Percentiles rank a stretch among this genome's conserved stretches.
These are phyloP conservation scores for Ennomos erosarius DNA, from an alignment of 2,888 invertebrate genomes.

Conservation along the genomic window DNA sequence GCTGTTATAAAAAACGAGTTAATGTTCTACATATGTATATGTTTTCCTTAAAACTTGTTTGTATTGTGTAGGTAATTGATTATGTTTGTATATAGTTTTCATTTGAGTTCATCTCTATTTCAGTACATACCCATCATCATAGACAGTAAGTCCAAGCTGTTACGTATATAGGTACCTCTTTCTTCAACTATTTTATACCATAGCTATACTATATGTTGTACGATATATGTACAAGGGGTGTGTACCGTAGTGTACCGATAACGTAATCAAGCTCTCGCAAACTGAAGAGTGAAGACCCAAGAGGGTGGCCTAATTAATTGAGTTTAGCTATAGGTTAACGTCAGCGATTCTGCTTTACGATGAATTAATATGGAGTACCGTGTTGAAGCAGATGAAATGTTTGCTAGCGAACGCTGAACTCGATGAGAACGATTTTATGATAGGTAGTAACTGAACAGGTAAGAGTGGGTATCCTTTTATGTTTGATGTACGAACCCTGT, in stretches of 20 bases:
- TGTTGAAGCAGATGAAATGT: slow-evolving; percentile 16
- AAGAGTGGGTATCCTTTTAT: slow-evolving; percentile 1
- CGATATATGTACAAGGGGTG: too few relatives aligned
- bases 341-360: slow-evolving; percentile 43
- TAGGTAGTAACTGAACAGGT: slow-evolving; percentile 2
- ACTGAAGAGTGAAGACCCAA: slow-evolving; percentile 47
- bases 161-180: background rate
- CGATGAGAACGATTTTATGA: slow-evolving; percentile 17
- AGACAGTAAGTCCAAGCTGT: background rate
- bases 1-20: too few relatives aligned
- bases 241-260: slow-evolving; percentile 44
- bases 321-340: slow-evolving; percentile 43
- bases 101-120: too few relatives aligned
- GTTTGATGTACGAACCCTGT: background rate
- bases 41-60: too few relatives aligned
- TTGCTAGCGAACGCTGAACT: slow-evolving; percentile 14
- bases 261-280: slow-evolving; percentile 60
- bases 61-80: too few relatives aligned
- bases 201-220: too few relatives aligned
- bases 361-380: slow-evolving; percentile 39
- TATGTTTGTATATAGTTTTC: too few relatives aligned
- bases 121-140: too few relatives aligned
- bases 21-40: too few relatives aligned
- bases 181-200: slow-evolving; percentile 18
- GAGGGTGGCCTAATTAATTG: slow-evolving; percentile 53